Evolutionary conservation across 2,888 invertebrate species (phyloP).

Genomic region (Schizaphis graminum): DNA sequence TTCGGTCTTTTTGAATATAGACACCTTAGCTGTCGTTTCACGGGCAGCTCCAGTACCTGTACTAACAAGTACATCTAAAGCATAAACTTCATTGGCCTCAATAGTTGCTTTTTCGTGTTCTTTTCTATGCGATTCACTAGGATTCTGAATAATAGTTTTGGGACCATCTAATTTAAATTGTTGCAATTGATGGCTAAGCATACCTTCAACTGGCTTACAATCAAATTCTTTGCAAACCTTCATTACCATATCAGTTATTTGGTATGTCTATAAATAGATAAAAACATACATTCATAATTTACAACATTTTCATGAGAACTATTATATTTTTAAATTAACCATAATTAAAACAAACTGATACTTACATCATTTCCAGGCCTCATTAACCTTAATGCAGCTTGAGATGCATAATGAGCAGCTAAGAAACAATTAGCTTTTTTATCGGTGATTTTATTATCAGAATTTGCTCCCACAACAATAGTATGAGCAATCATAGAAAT

Average conservation of each 20-base stretch:
- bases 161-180: constrained; percentile 98
- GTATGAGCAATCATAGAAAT: constrained; percentile 99
- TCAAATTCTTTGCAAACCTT: constrained; percentile 93
- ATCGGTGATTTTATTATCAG: constrained; percentile 84
- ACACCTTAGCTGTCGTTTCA: constrained; percentile 94
- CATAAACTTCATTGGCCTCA: constrained; percentile 97
- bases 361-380: constrained; percentile 90
- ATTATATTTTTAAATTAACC: neutral
- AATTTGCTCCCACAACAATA: constrained; percentile 85
- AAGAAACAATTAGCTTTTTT: constrained; percentile 93
- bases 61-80: constrained; percentile 97
- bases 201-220: constrained; percentile 98
- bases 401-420: constrained; percentile 95
- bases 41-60: constrained; percentile 95
- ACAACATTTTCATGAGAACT: neutral
- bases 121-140: constrained; percentile 95
- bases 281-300: neutral
- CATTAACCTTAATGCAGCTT: constrained; percentile 93
- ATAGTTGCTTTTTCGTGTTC: constrained; percentile 97
- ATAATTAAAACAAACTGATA: neutral
- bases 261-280: constrained; percentile 79
- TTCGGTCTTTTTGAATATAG: constrained; percentile 98
- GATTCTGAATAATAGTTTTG: constrained; percentile 97
- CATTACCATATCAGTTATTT: constrained; percentile 91
- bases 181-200: constrained; percentile 95